Conservation (phyloP, 2,113 vertebrate species). For the Lasiurus borealis region DNA sequence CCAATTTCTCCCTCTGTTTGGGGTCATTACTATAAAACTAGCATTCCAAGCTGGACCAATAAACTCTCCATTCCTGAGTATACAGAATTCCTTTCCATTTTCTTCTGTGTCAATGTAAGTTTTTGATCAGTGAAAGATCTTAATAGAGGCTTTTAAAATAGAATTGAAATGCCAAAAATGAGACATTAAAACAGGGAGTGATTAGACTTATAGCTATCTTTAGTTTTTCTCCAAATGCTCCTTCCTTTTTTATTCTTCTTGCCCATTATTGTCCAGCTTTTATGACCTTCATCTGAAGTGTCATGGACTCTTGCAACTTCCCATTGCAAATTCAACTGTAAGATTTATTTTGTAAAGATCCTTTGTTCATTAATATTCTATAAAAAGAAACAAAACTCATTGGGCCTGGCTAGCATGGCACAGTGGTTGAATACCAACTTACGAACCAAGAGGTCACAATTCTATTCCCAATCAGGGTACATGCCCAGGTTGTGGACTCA, state of each 20-base stretch:
- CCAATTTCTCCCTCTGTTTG: not conserved
- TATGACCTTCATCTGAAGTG: not conserved
- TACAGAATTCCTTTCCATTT: not conserved
- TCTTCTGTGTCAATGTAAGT: not conserved
- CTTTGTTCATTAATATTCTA: not conserved
- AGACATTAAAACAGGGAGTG: not conserved
- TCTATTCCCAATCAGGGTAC: too few species aligned
- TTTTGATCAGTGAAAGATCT: not conserved
- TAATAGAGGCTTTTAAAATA: not conserved
- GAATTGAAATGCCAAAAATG: not conserved
- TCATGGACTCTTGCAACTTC: not conserved
- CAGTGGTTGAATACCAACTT: too few species aligned
- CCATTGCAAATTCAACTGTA: not conserved
- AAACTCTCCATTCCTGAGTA: not conserved
- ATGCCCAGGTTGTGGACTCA: too few species aligned
- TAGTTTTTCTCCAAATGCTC: not conserved
- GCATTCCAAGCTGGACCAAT: not conserved
- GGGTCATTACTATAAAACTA: not conserved
- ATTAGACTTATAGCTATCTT: not conserved
- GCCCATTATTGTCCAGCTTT: not conserved
- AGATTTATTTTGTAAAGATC: not conserved
- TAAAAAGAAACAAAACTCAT: not conserved
- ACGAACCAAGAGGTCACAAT: too few species aligned
- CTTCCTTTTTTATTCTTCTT: not conserved
- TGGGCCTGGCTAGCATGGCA: too few species aligned